Conservation (phyloP, 1,140 invertebrate genomes). For the Apolygus lucorum region DNA sequence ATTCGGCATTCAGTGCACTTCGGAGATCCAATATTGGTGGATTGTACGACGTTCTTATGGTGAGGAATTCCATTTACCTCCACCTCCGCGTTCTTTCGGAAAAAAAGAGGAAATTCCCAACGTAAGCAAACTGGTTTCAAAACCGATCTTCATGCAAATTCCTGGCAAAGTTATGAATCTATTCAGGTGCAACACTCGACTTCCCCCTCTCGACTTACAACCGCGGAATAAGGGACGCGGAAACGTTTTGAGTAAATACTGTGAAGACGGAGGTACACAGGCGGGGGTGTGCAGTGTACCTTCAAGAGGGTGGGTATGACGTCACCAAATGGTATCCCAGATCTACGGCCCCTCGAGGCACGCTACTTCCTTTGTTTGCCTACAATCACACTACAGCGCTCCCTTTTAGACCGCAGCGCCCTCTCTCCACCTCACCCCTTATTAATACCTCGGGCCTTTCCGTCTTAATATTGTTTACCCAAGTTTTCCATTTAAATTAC, state of each 20-base stretch:
- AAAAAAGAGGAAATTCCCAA: too few species aligned
- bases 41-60: too few species aligned
- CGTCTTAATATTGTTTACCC: slow-evolving; percentile 9
- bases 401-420: background rate
- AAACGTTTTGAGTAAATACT: slow-evolving; percentile 1
- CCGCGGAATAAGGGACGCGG: background rate
- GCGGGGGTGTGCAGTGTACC: too few species aligned
- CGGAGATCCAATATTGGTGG: too few species aligned
- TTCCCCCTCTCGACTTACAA: background rate
- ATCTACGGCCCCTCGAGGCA: background rate
- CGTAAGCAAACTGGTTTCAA: background rate
- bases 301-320: background rate
- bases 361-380: background rate
- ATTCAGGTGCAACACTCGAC: background rate
- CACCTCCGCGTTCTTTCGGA: too few species aligned
- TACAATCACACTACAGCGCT: background rate
- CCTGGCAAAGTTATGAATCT: slow-evolving; percentile 10
- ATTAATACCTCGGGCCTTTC: slow-evolving; percentile 10
- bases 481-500: slow-evolving; percentile 17
- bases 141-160: slow-evolving; percentile 2
- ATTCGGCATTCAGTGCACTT: too few species aligned
- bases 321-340: slow-evolving; percentile 4
- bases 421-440: background rate
- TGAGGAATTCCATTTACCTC: too few species aligned
- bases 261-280: too few species aligned